Evolutionary conservation across 2,113 vertebrate species (phyloP), one percentile per base, ranked within the genome.

Genomic region (Oreochromis tanganicae): DNA sequence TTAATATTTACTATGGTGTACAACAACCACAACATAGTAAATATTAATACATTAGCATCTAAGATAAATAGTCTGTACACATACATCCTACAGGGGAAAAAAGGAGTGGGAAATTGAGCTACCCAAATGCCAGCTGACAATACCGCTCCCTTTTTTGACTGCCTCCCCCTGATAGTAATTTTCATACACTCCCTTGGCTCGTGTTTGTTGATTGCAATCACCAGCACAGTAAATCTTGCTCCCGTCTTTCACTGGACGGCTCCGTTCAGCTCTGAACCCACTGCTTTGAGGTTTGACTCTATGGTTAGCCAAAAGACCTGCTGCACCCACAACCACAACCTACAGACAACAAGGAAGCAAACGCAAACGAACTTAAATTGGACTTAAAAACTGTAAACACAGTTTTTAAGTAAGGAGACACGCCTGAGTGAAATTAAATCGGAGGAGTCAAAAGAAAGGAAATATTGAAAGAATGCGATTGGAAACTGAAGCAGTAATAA

Each of bases 281-380:
- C 57, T 9, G 3, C 83, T 85, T 38, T 63, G 79, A 80, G 87
- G 57, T 12, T n/a, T 59, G 34, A 32, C 43, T 91, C 84, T 38
- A 52, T 54, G 81, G 79, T 88, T 83, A 82, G 87, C 80, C 90
- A 66, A 78, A 92, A 92, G 81, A 90, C 90, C 83, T 91, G 57
- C 86, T 17, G 36, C 83, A 34, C 27, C 46, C 78, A 52, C 55
- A 90, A 41, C 82, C 80, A 55, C 78, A 86, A 56, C 54, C 85
- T 57, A 32, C 73, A 52, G 24, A 32, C 24, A 50, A 32, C 46
- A 82, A 75, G 48, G 54, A 85, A 79, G 32, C 52, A 75, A 52
- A 41, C 4, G 16, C 21, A 63, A 24, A 50, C 38, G 11, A 57
- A 83, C 13, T 29, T n/a, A 85, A 80, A 84, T 24, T 6, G 2